Base-by-base conservation (phyloP, 1,140 invertebrate species). In the Charaxes varanes region DNA sequence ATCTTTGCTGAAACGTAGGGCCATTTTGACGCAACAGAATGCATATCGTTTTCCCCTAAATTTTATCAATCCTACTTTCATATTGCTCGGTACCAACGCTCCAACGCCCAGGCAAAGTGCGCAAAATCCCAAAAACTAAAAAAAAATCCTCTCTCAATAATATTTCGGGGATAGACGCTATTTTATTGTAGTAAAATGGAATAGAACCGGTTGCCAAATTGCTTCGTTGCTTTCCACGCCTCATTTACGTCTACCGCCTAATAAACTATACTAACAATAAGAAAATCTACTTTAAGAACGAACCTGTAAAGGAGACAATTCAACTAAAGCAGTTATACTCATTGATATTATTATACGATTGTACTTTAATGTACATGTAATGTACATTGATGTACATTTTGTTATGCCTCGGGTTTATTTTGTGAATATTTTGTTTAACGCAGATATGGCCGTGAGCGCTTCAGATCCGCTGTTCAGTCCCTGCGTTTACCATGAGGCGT, bases 91-190 rank as follows among this genome's bases (percentile, higher is more conserved):
- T 19, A 91, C 85, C 6, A 92, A 60, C 1, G 86, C 86, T 2
- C 91, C 91, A 12, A 84, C 68, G 2, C 85, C 85, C 14, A 84
- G 53, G 2, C 88, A 86, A 12, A 91, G 62, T 0, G 86, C 79
- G 57, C 90, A 91, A 62, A 92, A 92, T 30, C 91, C 90, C 48
- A 90, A 62, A 63, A 87, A 90, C 90, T 91, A 62, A 41, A 53
- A 37, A n/a, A n/a, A n/a, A n/a, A n/a, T n/a, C n/a, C n/a, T n/a
- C n/a, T n/a, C n/a, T n/a, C n/a, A n/a, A n/a, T n/a, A 38, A 54
- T 40, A 50, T 49, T 41, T 47, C 22, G 10, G 12, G 23, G 32
- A 34, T 35, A 42, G 31, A 34, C 31, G 37, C 36, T 28, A 32
- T 57, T 34, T 53, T 53, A 38, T 34, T 48, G 45, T 44, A 40